A percentile compares a stretch with the other conserved stretches of the same genome.
These are phyloP conservation scores for Macrotus californicus DNA, from an alignment of 2,113 vertebrate species.

Conservation along the genomic window DNA sequence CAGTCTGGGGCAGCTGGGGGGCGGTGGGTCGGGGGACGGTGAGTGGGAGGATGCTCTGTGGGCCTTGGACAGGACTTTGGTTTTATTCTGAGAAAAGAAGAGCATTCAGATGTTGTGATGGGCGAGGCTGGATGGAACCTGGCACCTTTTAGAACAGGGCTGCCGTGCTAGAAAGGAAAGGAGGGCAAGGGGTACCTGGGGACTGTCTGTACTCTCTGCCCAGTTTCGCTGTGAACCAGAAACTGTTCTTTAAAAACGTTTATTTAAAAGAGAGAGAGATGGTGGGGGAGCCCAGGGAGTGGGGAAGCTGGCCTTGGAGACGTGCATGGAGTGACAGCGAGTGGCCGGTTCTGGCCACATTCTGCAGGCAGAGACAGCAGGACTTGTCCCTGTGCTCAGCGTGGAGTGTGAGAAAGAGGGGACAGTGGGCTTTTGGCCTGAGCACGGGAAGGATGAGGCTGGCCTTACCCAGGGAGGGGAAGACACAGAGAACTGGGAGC, in stretches of 20 bases:
- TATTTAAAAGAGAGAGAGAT: not conserved
- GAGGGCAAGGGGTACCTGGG: not conserved
- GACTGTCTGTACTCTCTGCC: not conserved
- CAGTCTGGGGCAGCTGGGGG: not conserved
- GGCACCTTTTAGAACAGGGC: not conserved
- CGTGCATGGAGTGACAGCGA: not conserved
- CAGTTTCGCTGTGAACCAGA: not conserved
- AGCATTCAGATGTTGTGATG: not conserved
- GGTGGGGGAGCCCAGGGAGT: not conserved
- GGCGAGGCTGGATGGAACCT: not conserved
- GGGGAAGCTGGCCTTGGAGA: not conserved
- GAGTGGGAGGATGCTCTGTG: not conserved
- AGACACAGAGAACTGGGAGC: not conserved
- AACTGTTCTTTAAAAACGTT: not conserved
- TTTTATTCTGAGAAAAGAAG: not conserved
- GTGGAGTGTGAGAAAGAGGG: not conserved
- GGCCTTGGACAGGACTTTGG: not conserved
- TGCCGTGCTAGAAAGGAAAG: not conserved
- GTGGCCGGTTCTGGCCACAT: not conserved
- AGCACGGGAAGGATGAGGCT: fast-evolving
- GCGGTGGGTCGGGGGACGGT: too few species aligned
- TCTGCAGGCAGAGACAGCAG: not conserved
- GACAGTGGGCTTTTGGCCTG: not conserved
- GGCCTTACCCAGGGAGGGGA: not conserved
- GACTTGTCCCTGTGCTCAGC: too few species aligned